Evolutionary conservation across 2,113 vertebrate species (phyloP).

Genomic region (Carassius carassius): DNA sequence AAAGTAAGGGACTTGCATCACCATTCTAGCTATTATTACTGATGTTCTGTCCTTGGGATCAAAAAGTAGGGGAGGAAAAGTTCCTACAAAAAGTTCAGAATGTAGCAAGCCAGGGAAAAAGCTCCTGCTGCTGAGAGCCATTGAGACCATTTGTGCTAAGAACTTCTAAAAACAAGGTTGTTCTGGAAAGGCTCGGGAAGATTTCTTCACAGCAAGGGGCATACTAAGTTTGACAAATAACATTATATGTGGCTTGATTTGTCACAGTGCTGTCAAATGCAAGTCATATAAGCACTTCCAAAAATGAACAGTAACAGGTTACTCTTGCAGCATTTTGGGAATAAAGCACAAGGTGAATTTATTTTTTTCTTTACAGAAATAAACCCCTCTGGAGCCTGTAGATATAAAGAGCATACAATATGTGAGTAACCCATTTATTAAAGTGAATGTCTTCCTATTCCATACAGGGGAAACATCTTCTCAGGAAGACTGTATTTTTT

Average conservation of each 20-base stretch:
- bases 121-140: not conserved
- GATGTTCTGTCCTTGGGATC: constrained; percentile 18
- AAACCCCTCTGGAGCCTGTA: not conserved
- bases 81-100: not conserved
- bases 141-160: not conserved
- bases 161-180: not conserved
- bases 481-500: not conserved
- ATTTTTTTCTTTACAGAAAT: not conserved
- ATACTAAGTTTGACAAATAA: not conserved
- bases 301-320: not conserved
- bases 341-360: not conserved
- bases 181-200: not conserved
- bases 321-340: not conserved
- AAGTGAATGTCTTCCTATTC: not conserved
- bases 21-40: constrained; percentile 10
- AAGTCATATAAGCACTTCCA: not conserved
- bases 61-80: constrained; percentile 8
- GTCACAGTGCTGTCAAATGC: not conserved
- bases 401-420: not conserved
- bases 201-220: constrained; percentile 12
- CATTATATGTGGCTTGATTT: not conserved
- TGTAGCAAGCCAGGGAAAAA: not conserved
- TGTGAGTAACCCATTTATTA: not conserved
- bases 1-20: constrained; percentile 3
- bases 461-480: not conserved